Conservation (phyloP, 64 coral and sea anemone species). For the Montipora sp. region DNA sequence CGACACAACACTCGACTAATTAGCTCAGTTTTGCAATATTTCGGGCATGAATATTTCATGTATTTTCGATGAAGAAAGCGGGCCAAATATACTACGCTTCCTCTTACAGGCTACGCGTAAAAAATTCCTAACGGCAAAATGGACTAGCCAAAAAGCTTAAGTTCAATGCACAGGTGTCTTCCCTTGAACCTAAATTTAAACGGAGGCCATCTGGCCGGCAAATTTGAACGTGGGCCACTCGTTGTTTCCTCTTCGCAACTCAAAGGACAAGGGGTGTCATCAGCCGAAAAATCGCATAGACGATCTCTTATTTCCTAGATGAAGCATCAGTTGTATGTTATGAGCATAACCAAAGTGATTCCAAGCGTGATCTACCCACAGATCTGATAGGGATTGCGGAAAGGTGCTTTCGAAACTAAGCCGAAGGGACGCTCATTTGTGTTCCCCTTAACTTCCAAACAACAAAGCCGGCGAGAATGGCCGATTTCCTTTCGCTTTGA, state of each 20-base stretch:
- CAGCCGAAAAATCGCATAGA: slow-evolving; percentile 91
- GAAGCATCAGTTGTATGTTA: slow-evolving; percentile 21
- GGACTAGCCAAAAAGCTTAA: slow-evolving; percentile 27
- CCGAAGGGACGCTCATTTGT: slow-evolving; percentile 77
- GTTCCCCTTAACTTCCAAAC: slow-evolving; percentile 83
- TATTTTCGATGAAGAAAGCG: slow-evolving; percentile 82
- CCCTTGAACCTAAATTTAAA: slow-evolving; percentile 16
- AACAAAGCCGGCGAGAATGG: slow-evolving; percentile 90
- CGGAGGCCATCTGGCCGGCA: slow-evolving; percentile 71
- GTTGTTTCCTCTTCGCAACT: slow-evolving; percentile 91
- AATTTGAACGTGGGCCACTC: slow-evolving; percentile 92
- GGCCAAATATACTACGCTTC: slow-evolving; percentile 86
- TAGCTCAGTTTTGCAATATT: slow-evolving; percentile 95
- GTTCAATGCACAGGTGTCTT: neutral
- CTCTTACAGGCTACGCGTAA: slow-evolving; percentile 55
- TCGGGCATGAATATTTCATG: slow-evolving; percentile 96
- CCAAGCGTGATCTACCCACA: slow-evolving; percentile 4
- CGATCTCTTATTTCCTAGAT: slow-evolving; percentile 73
- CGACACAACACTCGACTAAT: slow-evolving; percentile 64
- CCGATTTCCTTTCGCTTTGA: slow-evolving; percentile 83
- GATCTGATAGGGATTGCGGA: slow-evolving; percentile 6
- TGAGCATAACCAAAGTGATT: neutral
- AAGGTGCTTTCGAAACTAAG: slow-evolving; percentile 59
- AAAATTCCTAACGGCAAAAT: slow-evolving; percentile 59
- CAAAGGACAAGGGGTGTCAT: slow-evolving; percentile 98